Evolutionary conservation across 2,888 invertebrate species (phyloP), one percentile per base, ranked within the genome.

Genomic region (Chymomyza fuscimana): DNA sequence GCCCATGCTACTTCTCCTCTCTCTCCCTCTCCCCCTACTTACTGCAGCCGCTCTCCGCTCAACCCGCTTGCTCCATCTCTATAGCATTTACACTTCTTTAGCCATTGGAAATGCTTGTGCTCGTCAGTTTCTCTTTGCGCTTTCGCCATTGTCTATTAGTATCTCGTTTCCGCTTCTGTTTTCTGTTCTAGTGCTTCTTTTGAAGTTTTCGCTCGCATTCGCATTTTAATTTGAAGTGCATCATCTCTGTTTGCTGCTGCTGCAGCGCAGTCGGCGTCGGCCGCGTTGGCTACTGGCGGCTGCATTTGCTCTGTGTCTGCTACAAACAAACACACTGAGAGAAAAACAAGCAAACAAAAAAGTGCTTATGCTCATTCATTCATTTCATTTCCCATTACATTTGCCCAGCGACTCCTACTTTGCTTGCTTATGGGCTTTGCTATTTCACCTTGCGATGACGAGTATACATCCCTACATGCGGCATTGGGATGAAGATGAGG

Each of bases 141-240:
- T 46, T 60, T n/a, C 32, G 25, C 50, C 82, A 86, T 84, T 88
- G 86, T 86, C 82, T 86, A 87, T 86, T 86, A 87, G 88, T 83
- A 86, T 87, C 82, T 84, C 84, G 84, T 84, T 86, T 85, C 86
- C 79, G 87, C 82, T 87, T 81, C 84, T 78, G 83, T 78, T 87
- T 85, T 86, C 85, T 87, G 84, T 85, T 79, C 87, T 87, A 87
- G 82, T 83, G 85, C 79, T 87, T 85, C 85, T 85, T 85, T 85
- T 85, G 85, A 85, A 87, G 85, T 87, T 85, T 58, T 87, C 84
- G 86, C 81, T 83, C 83, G 85, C 87, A 86, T 86, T 87, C 87
- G 86, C 86, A 86, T 88, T 86, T 87, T 84, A 87, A 86, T 86
- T 86, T 87, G 86, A 86, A 86, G 86, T 86, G 84, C 86, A 84